These are phyloP conservation scores for Dromas ardeola DNA, from an alignment of 2,113 vertebrate genomes.

Conservation along the genomic window DNA sequence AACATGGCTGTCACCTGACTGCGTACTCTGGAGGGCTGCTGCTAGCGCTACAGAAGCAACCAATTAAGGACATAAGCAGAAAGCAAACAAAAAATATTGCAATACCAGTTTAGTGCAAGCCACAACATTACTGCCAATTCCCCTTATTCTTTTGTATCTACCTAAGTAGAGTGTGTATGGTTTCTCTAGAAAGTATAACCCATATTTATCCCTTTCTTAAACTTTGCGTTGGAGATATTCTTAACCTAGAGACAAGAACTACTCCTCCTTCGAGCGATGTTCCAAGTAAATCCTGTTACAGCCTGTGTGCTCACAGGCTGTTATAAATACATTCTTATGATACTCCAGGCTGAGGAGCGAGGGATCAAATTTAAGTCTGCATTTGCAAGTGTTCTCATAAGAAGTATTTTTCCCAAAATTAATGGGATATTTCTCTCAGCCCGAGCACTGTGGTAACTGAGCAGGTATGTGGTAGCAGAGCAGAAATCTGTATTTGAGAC, in stretches of 20 bases:
- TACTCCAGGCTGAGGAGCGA: neutral
- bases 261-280: neutral
- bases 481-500: neutral
- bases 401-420: neutral
- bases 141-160: neutral
- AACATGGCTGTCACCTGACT: neutral
- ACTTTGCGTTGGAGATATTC: neutral
- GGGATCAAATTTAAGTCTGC: neutral
- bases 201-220: neutral
- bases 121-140: neutral
- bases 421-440: neutral
- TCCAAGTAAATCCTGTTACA: neutral
- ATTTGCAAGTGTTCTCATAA: neutral
- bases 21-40: neutral
- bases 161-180: neutral
- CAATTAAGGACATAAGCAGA: neutral
- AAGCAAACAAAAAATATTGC: neutral
- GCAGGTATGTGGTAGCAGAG: neutral
- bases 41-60: neutral
- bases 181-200: neutral
- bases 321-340: neutral
- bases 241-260: neutral
- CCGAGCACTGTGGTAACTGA: neutral
- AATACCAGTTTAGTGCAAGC: neutral
- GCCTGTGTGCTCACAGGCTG: neutral